Conservation (phyloP, 1,140 invertebrate species). For the Brachionus koreanus region DNA sequence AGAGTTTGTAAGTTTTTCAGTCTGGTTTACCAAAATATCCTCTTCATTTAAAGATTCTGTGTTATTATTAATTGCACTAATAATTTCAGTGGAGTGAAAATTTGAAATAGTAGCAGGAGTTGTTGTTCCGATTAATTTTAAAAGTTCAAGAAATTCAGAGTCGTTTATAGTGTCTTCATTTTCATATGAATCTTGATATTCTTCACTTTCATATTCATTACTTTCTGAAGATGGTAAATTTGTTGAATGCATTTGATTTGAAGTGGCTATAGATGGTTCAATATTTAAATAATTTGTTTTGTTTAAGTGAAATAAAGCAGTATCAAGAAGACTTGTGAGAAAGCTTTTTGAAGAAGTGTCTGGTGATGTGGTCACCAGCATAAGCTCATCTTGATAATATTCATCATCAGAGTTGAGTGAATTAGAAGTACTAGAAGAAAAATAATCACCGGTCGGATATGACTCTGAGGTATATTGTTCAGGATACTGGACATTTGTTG, state of each 20-base stretch:
- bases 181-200: constrained; percentile 26
- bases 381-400: background rate
- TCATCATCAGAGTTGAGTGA: background rate
- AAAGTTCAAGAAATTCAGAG: constrained; percentile 12
- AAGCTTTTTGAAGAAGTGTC: background rate
- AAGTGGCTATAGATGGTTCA: background rate
- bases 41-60: background rate
- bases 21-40: background rate
- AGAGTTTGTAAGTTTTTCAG: background rate
- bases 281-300: background rate
- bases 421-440: background rate
- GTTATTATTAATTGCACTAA: background rate
- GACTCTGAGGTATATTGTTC: background rate
- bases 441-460: background rate
- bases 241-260: background rate
- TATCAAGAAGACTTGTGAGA: background rate
- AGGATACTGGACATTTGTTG: background rate
- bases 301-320: background rate
- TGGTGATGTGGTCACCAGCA: background rate
- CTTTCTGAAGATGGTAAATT: background rate
- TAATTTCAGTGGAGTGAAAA: background rate
- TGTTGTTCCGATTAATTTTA: constrained; percentile 8
- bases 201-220: background rate
- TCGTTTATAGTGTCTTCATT: background rate
- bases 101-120: background rate